Evolutionary conservation across 2,113 vertebrate species (phyloP).

Genomic region (Neodon shergylaensis): DNA sequence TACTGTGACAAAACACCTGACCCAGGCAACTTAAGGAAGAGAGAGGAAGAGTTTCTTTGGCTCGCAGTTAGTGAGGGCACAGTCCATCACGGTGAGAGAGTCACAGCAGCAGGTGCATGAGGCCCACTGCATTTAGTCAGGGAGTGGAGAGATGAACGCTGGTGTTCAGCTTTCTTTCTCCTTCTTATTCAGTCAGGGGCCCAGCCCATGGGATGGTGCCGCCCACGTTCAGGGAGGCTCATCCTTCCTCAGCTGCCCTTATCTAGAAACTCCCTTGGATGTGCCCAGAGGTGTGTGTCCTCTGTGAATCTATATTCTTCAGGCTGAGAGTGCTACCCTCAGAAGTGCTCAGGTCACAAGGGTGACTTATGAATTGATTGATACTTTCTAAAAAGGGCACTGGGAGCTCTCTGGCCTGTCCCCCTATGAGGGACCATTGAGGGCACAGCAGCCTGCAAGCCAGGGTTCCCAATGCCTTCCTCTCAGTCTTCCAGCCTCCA

Average conservation of each 20-base stretch:
- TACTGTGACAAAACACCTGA: neutral
- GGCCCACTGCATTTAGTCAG: neutral
- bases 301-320: neutral
- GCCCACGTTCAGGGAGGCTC: neutral
- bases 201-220: neutral
- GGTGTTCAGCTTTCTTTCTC: too few species aligned
- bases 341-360: neutral
- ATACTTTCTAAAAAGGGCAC: neutral
- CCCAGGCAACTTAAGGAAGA: neutral
- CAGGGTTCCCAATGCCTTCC: neutral
- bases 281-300: neutral
- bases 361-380: neutral
- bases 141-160: neutral
- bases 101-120: fast-evolving
- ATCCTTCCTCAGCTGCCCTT: neutral
- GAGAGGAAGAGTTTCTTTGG: neutral
- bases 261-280: neutral
- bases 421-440: neutral
- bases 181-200: neutral
- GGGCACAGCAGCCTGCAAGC: neutral
- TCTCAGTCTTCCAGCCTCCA: neutral
- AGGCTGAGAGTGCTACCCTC: neutral
- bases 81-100: neutral
- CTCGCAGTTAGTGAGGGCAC: neutral
- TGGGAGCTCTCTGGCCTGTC: too few species aligned